Evolutionary conservation across 2,797 vertebrate genomes (phyloP).

Genomic region (Gymnodraco acuticeps): DNA sequence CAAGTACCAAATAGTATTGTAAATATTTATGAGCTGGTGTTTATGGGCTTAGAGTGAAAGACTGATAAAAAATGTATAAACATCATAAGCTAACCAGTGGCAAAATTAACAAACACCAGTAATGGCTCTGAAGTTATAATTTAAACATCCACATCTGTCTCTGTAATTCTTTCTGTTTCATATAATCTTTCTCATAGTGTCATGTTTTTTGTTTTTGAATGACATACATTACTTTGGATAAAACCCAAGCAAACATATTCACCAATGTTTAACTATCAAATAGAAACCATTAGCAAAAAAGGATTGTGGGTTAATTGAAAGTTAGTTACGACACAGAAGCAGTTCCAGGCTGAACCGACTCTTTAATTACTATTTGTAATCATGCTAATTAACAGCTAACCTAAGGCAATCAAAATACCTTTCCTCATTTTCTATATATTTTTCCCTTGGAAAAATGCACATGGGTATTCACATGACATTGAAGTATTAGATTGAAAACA

Average conservation of each 20-base stretch:
- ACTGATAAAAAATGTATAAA: too few species aligned
- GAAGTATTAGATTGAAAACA: too few species aligned
- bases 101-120: too few species aligned
- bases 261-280: too few species aligned
- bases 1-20: not conserved
- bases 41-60: not conserved
- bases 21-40: not conserved
- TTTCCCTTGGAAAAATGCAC: conserved; percentile 48
- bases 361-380: not conserved
- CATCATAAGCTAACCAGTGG: too few species aligned
- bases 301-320: too few species aligned
- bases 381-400: not conserved
- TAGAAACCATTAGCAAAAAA: too few species aligned
- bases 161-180: not conserved
- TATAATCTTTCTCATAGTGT: not conserved
- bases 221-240: too few species aligned
- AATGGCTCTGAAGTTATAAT: not conserved
- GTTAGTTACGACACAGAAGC: too few species aligned
- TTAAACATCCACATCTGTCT: not conserved
- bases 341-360: too few species aligned
- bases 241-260: too few species aligned
- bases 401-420: conserved; percentile 47
- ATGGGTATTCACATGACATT: not conserved
- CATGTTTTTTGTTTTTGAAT: not conserved
- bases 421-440: conserved; percentile 67